Conservation (phyloP, 2,113 vertebrate species). For the Platysternon megacephalum region DNA sequence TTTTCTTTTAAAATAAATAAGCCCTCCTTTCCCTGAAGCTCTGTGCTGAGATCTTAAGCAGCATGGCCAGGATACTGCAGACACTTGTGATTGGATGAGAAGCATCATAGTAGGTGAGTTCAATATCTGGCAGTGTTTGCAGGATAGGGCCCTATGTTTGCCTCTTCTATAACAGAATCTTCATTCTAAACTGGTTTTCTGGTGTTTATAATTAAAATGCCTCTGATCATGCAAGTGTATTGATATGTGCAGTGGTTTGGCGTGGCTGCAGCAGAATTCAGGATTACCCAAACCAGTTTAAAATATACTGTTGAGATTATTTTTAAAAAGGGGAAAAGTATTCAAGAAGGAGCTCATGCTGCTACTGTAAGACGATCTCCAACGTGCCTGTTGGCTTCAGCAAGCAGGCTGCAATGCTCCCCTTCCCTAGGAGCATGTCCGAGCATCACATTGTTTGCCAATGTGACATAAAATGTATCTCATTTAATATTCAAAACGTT, state of each 20-base stretch:
- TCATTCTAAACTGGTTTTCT: not conserved
- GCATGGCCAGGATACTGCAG: not conserved
- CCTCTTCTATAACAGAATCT: not conserved
- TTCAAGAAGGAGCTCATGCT: not conserved
- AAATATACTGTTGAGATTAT: not conserved
- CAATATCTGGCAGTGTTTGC: rapidly evolving
- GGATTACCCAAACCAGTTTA: rapidly evolving
- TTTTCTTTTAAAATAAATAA: not conserved
- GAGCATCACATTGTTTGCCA: not conserved
- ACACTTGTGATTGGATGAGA: not conserved
- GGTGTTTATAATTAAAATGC: not conserved
- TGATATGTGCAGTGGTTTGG: not conserved
- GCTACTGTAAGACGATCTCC: no score
- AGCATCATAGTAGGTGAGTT: rapidly evolving
- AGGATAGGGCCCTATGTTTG: rapidly evolving
- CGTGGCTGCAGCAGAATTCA: not conserved
- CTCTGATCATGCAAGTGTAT: not conserved
- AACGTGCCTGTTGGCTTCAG: not conserved
- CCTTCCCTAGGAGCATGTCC: not conserved
- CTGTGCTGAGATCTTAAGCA: not conserved
- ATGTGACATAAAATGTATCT: rapidly evolving
- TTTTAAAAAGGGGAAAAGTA: rapidly evolving
- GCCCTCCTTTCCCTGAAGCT: not conserved
- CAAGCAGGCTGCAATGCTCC: rapidly evolving
- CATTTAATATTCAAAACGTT: no score